Conservation (phyloP, 2,797 vertebrate species). For the Channallabes apus region DNA sequence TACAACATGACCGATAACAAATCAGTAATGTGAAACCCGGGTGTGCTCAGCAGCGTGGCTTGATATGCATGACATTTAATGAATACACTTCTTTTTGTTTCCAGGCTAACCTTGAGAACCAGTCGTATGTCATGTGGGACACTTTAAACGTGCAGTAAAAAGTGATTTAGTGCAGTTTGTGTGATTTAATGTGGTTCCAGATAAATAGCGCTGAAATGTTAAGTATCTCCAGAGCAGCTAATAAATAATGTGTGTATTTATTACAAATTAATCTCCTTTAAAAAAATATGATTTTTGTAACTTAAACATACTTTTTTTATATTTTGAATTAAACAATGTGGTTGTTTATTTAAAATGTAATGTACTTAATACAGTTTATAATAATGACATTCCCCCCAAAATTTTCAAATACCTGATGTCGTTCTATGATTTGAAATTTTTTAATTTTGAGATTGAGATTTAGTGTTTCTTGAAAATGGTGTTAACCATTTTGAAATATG, state of each 20-base stretch:
- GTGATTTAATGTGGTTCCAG: conserved; percentile 12
- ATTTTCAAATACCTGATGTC: too few species aligned
- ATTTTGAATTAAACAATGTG: too few species aligned
- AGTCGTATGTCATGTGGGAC: background rate
- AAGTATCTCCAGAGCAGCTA: conserved; percentile 12
- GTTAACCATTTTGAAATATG: too few species aligned
- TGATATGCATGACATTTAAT: conserved; percentile 28
- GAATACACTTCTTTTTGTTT: conserved; percentile 30
- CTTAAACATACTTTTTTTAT: too few species aligned
- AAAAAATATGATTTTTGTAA: too few species aligned
- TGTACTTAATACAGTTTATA: too few species aligned
- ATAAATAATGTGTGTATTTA: conserved; percentile 15
- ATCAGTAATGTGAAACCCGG: background rate
- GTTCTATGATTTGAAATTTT: too few species aligned
- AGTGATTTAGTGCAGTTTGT: background rate
- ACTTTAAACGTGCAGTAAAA: conserved; percentile 1
- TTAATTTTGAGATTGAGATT: too few species aligned
- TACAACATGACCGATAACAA: background rate
- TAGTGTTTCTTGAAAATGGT: too few species aligned
- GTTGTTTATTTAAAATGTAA: too few species aligned
- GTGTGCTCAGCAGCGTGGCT: background rate
- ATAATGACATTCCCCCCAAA: too few species aligned
- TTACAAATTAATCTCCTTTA: background rate
- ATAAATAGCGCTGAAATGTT: conserved; percentile 30
- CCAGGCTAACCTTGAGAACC: conserved; percentile 21